A percentile compares a stretch with the other conserved stretches of the same genome.
Conservation (phyloP, 2,888 invertebrate genomes). For the Salpingus planirostris region DNA sequence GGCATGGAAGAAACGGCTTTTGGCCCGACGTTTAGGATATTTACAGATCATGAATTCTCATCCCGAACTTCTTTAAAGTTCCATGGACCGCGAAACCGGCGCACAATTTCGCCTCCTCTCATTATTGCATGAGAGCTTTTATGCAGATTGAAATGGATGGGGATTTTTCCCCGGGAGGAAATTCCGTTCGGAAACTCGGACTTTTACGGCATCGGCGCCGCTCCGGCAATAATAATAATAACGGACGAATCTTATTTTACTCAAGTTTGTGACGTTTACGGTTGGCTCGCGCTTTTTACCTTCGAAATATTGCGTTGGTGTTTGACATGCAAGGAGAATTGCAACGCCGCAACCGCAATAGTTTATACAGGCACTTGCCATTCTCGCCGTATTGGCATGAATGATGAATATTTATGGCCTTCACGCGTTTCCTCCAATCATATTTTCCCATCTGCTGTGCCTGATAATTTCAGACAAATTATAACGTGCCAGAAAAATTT, state of each 20-base stretch:
- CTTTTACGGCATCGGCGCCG: slow-evolving; percentile 25
- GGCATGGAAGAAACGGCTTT: slow-evolving; percentile 22
- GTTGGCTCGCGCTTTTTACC: slow-evolving; percentile 18
- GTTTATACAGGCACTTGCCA: too few relatives aligned
- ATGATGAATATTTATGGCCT: too few relatives aligned
- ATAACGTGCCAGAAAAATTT: too few relatives aligned
- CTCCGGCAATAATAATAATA: too few relatives aligned
- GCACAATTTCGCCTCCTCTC: background rate
- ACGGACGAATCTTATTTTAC: slow-evolving; percentile 29
- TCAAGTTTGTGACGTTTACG: slow-evolving; percentile 29
- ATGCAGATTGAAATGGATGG: too few relatives aligned
- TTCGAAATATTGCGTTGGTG: slow-evolving; percentile 17
- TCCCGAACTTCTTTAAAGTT: slow-evolving; percentile 5
- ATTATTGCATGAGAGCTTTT: too few relatives aligned
- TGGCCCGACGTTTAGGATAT: slow-evolving; percentile 17
- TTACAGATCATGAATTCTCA: slow-evolving; percentile 26
- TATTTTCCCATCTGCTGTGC: too few relatives aligned
- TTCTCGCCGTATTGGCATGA: too few relatives aligned
- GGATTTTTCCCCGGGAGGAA: slow-evolving; percentile 8
- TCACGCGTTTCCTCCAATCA: too few relatives aligned
- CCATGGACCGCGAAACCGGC: too few relatives aligned
- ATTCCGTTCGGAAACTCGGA: slow-evolving; percentile 7
- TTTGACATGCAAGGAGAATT: slow-evolving; percentile 18
- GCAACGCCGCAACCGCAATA: too few relatives aligned
- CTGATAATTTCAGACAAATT: too few relatives aligned